Evolutionary conservation across 2,113 vertebrate genomes (phyloP).

Genomic region (Oryzias celebensis): DNA sequence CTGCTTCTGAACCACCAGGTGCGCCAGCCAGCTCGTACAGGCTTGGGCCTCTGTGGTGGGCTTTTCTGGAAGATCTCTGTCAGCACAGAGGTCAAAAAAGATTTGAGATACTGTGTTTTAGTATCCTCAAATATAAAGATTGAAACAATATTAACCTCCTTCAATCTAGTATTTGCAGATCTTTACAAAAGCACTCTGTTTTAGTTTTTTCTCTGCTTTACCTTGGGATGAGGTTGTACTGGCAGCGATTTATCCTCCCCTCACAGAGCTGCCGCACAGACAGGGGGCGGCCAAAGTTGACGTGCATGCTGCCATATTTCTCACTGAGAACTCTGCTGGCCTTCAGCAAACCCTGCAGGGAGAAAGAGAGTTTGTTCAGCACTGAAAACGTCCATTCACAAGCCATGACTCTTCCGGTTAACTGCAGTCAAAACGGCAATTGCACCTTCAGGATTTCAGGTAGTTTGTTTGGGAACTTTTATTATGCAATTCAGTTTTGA

Average conservation of each 20-base stretch:
- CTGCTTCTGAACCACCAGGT: conserved; percentile 84
- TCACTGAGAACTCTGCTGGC: conserved; percentile 88
- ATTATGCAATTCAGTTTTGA: too few relatives aligned
- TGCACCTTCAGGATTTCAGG: too few relatives aligned
- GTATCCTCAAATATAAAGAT: too few relatives aligned
- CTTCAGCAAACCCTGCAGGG: conserved; percentile 86
- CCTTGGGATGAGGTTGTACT: conserved; percentile 90
- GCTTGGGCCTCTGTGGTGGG: conserved; percentile 80
- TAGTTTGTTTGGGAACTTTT: too few relatives aligned
- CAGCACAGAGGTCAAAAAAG: background rate
- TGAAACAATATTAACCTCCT: too few relatives aligned
- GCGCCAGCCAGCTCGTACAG: conserved; percentile 85
- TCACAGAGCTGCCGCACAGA: conserved; percentile 87
- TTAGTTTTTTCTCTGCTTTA: conserved; percentile 47
- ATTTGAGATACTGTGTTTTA: background rate
- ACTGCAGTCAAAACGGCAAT: background rate
- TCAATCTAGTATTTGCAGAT: too few relatives aligned
- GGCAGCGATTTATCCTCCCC: conserved; percentile 79
- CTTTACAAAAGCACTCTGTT: too few relatives aligned
- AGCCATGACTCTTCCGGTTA: background rate
- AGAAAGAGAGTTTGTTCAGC: background rate
- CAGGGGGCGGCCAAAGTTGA: conserved; percentile 86
- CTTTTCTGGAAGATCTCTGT: conserved; percentile 86
- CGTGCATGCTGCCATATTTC: conserved; percentile 87
- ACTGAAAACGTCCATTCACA: background rate